Evolutionary conservation across 2,113 vertebrate genomes (phyloP), one percentile per base, ranked within the genome.

Genomic region (Laticauda colubrina): DNA sequence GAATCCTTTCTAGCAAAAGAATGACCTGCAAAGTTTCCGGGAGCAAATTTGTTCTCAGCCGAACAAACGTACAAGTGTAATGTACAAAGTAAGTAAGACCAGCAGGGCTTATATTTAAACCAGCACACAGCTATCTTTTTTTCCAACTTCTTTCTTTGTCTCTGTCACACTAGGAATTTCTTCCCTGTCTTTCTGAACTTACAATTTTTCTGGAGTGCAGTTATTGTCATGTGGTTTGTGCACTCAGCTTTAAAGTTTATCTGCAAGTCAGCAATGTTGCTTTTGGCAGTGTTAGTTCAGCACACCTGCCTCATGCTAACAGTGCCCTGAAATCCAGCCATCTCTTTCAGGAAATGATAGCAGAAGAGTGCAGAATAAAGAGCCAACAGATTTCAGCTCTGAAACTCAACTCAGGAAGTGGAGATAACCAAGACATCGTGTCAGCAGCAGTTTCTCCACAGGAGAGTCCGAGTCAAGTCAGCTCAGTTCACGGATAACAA

Each of bases 51-150:
- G 69, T 5, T 55, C 8, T 92, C 2, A 2, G 1, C 29, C 92
- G 34, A 94, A 92, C 64, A 56, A 81, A 75, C 21, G 12, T 89
- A 59, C 87, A 53, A 0, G 5, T 81, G 39, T 12, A 43, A 3
- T 88, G 9, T 2, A 69, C 54, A 89, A 88, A 0, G 45, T 92
- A 1, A 69, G 86, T 89, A 90, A 39, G 34, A 43, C 45, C 61
- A 3, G 20, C 14, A 54, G 45, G 48, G 12, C 0, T 0, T 0
- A 21, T 21, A 4, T 57, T 61, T 91, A 51, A 5, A 20, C 64
- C 1, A 87, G 90, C 0, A 90, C 89, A 55, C 39, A 85, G 1
- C 51, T 90, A 93, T 85, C 53, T 59, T 39, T 64, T 43, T 55
- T 6, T 0, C 39, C 39, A 90, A 54, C 7, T 4, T 54, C 51